These are phyloP conservation scores for Prosapia bicincta DNA, from an alignment of 2,888 invertebrate genomes.

Conservation along the genomic window DNA sequence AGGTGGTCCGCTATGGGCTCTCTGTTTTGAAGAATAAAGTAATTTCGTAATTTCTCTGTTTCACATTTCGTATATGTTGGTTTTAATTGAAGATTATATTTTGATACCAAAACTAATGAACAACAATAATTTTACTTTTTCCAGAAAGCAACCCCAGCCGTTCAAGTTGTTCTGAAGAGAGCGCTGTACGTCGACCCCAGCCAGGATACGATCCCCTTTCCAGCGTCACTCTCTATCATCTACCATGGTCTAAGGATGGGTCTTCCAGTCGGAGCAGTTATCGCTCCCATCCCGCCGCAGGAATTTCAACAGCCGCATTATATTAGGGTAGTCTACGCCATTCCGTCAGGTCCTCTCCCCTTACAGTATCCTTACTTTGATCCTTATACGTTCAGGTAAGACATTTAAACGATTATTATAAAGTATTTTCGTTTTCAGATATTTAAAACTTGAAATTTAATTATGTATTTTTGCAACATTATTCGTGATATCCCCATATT, in stretches of 20 bases:
- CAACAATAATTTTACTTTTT: too few relatives aligned
- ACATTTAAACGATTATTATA: too few relatives aligned
- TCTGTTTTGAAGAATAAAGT: too few relatives aligned
- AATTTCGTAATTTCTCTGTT: too few relatives aligned
- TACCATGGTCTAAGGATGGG: conserved; percentile 47
- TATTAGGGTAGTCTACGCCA: conserved; percentile 47
- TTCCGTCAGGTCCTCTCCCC: conserved; percentile 45
- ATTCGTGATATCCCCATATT: too few relatives aligned
- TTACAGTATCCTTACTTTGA: conserved; percentile 36
- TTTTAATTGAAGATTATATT: too few relatives aligned
- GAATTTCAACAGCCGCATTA: conserved; percentile 43
- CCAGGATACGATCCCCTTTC: conserved; percentile 47
- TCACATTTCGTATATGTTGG: too few relatives aligned
- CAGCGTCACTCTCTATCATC: conserved; percentile 46
- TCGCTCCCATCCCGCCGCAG: conserved; percentile 45
- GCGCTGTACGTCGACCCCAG: conserved; percentile 47
- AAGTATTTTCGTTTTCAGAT: too few relatives aligned
- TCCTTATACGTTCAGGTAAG: conserved; percentile 37
- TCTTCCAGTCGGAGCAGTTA: conserved; percentile 47
- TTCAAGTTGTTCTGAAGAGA: conserved; percentile 46
- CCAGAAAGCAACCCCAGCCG: conserved; percentile 48
- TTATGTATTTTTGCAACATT: too few relatives aligned
- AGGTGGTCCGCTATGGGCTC: too few relatives aligned
- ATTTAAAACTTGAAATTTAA: too few relatives aligned
- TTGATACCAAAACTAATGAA: too few relatives aligned